phyloP scores from a whole-genome alignment of 2,888 invertebrate species.

The Acleris laterana region DNA sequence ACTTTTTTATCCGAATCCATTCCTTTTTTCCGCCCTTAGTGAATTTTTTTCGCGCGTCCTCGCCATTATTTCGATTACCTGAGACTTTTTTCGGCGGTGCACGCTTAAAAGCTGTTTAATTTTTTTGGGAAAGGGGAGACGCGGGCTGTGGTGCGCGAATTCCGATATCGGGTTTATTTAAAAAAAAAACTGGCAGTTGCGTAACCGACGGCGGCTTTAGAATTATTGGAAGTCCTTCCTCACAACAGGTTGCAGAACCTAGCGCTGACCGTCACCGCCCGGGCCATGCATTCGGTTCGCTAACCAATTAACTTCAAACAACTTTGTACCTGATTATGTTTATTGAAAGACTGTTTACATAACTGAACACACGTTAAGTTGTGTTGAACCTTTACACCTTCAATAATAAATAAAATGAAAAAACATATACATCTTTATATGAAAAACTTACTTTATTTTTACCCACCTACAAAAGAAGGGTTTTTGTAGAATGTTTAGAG shows the following conservation, averaged over 20 bases:
- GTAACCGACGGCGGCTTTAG: constrained; percentile 6
- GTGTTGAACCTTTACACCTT: too few species aligned
- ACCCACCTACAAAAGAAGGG: too few species aligned
- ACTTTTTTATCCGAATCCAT: constrained; percentile 81
- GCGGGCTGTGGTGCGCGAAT: constrained; percentile 78
- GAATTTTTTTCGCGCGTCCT: constrained; percentile 81
- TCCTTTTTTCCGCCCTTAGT: constrained; percentile 83
- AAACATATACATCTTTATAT: too few species aligned
- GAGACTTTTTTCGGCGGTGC: constrained; percentile 76
- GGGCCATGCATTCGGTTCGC: neutral
- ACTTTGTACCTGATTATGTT: too few species aligned
- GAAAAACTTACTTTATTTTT: too few species aligned
- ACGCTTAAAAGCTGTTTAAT: constrained; percentile 84
- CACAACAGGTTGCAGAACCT: too few species aligned
- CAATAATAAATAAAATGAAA: too few species aligned
- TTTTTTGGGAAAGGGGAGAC: constrained; percentile 79
- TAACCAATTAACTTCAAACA: too few species aligned
- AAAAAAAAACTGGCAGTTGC: constrained; percentile 59
- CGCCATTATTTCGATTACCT: constrained; percentile 83
- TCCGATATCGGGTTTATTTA: constrained; percentile 75
- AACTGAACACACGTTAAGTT: too few species aligned
- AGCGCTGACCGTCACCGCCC: constrained; percentile 51
- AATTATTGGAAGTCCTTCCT: too few species aligned
- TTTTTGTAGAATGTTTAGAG: too few species aligned
- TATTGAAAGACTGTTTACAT: too few species aligned